phyloP scores from a whole-genome alignment of 2,888 invertebrate species.

The Euproctis similis region DNA sequence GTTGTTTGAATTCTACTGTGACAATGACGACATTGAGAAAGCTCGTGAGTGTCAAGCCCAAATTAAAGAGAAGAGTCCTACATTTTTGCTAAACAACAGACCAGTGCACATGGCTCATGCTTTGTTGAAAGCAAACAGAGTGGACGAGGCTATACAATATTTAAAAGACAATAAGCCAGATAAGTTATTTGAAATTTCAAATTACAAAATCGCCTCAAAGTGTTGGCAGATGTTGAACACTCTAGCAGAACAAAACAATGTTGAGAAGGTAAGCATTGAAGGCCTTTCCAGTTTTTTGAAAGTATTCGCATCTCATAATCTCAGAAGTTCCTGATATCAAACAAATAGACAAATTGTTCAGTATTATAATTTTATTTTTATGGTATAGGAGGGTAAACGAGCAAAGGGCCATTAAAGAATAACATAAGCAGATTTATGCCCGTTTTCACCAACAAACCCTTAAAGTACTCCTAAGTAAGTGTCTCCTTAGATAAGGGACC shows the following conservation, averaged over 20 bases:
- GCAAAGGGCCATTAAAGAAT: no score
- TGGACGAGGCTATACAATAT: conserved; percentile 77
- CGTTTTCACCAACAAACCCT: no score
- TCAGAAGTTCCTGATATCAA: no score
- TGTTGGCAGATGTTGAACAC: conserved; percentile 81
- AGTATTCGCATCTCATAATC: no score
- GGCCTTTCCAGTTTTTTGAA: no score
- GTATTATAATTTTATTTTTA: no score
- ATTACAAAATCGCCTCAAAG: conserved; percentile 69
- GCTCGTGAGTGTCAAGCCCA: conserved; percentile 74
- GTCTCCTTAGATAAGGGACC: no score
- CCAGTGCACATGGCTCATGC: conserved; percentile 75
- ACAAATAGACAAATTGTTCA: no score
- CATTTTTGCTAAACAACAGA: conserved; percentile 79
- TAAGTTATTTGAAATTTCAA: conserved; percentile 29
- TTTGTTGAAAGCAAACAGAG: conserved; percentile 74
- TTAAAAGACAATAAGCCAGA: conserved; percentile 62
- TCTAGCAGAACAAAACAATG: conserved; percentile 80
- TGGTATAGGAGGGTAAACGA: no score
- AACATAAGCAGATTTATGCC: no score
- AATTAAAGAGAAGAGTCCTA: conserved; percentile 65
- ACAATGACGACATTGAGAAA: conserved; percentile 76
- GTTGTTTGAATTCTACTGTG: conserved; percentile 80
- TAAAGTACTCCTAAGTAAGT: no score
- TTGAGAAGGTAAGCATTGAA: conserved; percentile 70